Percentiles rank a stretch among this genome's conserved stretches.
Conservation (phyloP, 2,888 invertebrate species). For the Bombylius major region DNA sequence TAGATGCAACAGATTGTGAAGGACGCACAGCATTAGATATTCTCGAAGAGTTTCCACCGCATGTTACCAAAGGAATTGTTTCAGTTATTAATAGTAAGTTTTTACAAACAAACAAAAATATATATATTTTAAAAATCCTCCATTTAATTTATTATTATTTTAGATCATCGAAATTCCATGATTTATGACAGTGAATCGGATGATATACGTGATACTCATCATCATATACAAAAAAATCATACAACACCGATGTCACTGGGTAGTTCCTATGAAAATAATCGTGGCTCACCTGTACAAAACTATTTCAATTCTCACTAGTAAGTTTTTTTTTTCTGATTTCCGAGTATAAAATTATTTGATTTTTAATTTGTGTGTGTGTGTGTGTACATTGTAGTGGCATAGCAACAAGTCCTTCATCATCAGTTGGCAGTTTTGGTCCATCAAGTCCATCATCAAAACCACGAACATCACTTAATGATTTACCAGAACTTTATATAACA, state of each 20-base stretch:
- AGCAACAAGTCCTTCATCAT: slow-evolving; percentile 32
- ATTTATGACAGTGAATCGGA: slow-evolving; percentile 45
- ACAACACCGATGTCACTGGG: slow-evolving; percentile 12
- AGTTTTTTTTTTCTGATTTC: neutral
- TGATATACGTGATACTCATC: slow-evolving; percentile 37
- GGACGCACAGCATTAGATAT: slow-evolving; percentile 79
- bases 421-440: slow-evolving; percentile 32
- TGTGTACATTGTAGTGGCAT: slow-evolving; percentile 19
- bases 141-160: neutral
- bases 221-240: slow-evolving; percentile 3
- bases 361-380: neutral
- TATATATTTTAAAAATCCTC: neutral
- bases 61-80: slow-evolving; percentile 76
- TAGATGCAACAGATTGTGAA: slow-evolving; percentile 63
- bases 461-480: slow-evolving; percentile 24
- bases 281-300: slow-evolving; percentile 11
- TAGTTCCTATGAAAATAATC: slow-evolving; percentile 16
- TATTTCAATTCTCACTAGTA: slow-evolving; percentile 15
- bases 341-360: no score
- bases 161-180: slow-evolving; percentile 27
- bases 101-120: neutral
- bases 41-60: slow-evolving; percentile 75
- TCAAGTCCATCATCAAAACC: slow-evolving; percentile 29
- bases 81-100: slow-evolving; percentile 69
- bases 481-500: slow-evolving; percentile 13